A percentile compares a stretch with the other conserved stretches of the same genome.
Conservation (phyloP, 2,113 vertebrate species). For the Hemibates koningsi region DNA sequence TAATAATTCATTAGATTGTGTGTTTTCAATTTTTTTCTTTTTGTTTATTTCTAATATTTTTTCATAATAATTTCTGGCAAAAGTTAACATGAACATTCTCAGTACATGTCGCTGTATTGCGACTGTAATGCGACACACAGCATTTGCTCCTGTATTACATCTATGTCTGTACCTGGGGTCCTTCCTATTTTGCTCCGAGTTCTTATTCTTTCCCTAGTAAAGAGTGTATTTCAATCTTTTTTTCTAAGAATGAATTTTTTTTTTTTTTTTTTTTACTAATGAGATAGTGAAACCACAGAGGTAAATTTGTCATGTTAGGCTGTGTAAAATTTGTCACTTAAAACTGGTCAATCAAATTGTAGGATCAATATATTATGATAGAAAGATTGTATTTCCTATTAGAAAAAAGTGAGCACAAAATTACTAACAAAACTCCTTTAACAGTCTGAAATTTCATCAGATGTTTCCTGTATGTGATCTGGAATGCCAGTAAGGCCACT, state of each 20-base stretch:
- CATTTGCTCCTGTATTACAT: background rate
- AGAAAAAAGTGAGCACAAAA: background rate
- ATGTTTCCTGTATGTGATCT: background rate
- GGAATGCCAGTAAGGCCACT: background rate
- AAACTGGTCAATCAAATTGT: background rate
- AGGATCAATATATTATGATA: background rate
- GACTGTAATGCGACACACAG: background rate
- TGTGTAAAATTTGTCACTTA: background rate
- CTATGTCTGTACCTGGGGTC: background rate
- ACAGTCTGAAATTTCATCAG: background rate
- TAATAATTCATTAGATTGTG: constrained; percentile 43
- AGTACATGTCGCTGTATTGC: background rate
- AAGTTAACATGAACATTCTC: background rate
- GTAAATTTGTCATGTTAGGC: background rate
- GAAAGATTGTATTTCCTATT: too few relatives aligned
- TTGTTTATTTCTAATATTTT: constrained; percentile 17
- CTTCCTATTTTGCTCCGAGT: too few relatives aligned
- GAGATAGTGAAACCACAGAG: background rate
- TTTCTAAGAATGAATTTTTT: background rate
- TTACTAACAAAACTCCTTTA: background rate
- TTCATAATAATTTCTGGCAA: background rate
- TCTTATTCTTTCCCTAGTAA: background rate
- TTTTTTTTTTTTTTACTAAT: background rate
- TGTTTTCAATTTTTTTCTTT: background rate
- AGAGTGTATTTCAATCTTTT: background rate